Percentiles rank a stretch among this genome's conserved stretches.
Conservation (phyloP, 2,113 vertebrate species). For the Pionites leucogaster region DNA sequence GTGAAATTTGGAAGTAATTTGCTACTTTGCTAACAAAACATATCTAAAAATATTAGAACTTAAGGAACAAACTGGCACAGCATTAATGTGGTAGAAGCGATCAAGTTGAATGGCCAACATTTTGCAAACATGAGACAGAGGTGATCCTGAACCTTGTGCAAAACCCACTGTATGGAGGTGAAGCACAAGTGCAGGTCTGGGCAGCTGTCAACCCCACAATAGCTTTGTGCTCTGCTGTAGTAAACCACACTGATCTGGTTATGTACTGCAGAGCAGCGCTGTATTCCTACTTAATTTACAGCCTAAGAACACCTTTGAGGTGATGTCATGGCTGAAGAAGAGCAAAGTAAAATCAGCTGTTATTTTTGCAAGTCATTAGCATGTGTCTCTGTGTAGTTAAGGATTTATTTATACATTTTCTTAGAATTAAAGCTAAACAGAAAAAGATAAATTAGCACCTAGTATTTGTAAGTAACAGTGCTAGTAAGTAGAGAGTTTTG, state of each 20-base stretch:
- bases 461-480: not conserved
- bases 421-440: not conserved
- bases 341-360: not conserved
- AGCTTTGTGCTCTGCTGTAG: not conserved
- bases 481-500: not conserved
- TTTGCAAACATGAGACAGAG: not conserved
- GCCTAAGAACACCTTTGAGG: not conserved
- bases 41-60: not conserved
- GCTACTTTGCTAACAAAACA: not conserved
- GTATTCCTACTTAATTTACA: not conserved
- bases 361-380: not conserved
- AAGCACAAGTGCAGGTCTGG: not conserved
- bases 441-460: not conserved
- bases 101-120: accelerated
- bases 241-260: not conserved
- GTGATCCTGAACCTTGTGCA: not conserved
- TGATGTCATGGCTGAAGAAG: not conserved
- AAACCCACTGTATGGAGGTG: not conserved
- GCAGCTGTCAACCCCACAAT: not conserved
- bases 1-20: not conserved
- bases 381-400: not conserved
- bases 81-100: not conserved
- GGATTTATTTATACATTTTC: not conserved
- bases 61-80: not conserved
- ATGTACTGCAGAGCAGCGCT: not conserved